Conservation (phyloP, 2,113 vertebrate species). For the Erythrolamprus reginae region DNA sequence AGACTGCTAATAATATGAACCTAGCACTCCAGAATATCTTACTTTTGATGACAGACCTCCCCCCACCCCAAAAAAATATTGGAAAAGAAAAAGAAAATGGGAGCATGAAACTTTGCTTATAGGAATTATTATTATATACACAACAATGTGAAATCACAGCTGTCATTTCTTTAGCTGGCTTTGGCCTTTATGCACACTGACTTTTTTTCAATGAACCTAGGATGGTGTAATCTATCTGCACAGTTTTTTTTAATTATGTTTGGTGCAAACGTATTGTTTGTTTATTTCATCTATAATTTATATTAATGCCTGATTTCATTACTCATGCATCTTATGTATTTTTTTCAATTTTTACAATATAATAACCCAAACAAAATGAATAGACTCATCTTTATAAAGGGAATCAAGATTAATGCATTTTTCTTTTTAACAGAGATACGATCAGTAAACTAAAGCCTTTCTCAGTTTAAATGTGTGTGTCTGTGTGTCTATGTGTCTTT, state of each 20-base stretch:
- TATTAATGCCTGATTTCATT: neutral
- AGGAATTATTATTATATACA: neutral
- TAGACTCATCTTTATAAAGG: neutral
- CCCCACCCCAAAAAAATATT: neutral
- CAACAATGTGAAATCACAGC: neutral
- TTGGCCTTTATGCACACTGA: neutral
- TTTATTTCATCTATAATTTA: neutral
- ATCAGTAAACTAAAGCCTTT: neutral
- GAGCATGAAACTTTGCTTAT: neutral
- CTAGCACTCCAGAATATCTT: neutral
- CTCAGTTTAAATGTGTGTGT: neutral
- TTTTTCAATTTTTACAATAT: neutral
- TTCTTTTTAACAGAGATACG: neutral
- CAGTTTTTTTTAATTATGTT: neutral
- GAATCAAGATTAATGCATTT: neutral
- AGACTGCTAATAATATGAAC: neutral
- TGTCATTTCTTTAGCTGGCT: neutral
- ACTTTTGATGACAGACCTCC: neutral
- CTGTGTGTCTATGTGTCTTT: neutral
- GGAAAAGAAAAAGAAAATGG: neutral
- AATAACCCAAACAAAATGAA: neutral
- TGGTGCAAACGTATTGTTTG: neutral
- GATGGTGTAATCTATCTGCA: neutral
- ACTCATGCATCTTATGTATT: neutral
- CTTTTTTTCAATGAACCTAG: neutral